A percentile compares a stretch with the other conserved stretches of the same genome.
Evolutionary conservation across 2,113 vertebrate genomes (phyloP).

Genomic region (Dipodomys spectabilis): DNA sequence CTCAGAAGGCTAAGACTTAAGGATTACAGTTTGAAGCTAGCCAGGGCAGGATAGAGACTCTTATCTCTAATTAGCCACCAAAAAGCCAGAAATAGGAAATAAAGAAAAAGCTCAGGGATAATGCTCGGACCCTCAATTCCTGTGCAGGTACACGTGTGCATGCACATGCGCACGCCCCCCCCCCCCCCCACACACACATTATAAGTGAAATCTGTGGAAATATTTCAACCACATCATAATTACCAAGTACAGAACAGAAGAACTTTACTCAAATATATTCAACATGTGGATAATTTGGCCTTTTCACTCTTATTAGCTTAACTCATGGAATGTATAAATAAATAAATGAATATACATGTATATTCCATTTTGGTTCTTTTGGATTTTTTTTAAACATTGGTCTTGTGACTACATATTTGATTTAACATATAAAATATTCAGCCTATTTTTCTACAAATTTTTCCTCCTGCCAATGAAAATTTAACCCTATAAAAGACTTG

Average conservation of each 20-base stretch:
- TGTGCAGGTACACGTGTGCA: no score
- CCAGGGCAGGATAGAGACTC: no score
- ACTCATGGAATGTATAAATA: neutral
- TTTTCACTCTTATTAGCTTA: conserved; percentile 59
- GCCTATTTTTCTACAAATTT: neutral
- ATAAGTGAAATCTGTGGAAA: neutral
- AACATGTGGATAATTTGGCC: neutral
- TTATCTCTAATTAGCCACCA: no score
- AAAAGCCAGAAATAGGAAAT: no score
- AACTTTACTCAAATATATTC: neutral
- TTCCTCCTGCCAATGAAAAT: neutral
- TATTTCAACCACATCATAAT: conserved; percentile 9
- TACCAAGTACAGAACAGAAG: neutral
- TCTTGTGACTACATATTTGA: conserved; percentile 26
- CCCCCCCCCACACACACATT: no score
- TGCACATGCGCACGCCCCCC: no score
- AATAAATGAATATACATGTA: neutral
- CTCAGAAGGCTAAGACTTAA: no score
- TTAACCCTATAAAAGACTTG: conserved; percentile 44
- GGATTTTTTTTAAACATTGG: conserved; percentile 6
- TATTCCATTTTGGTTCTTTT: conserved; percentile 51
- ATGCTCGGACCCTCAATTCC: no score
- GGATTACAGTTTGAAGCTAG: no score
- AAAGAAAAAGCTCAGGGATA: no score
- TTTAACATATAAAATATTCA: conserved; percentile 28